Conservation (phyloP, 2,888 invertebrate species). For the Agapetus fuscipes region DNA sequence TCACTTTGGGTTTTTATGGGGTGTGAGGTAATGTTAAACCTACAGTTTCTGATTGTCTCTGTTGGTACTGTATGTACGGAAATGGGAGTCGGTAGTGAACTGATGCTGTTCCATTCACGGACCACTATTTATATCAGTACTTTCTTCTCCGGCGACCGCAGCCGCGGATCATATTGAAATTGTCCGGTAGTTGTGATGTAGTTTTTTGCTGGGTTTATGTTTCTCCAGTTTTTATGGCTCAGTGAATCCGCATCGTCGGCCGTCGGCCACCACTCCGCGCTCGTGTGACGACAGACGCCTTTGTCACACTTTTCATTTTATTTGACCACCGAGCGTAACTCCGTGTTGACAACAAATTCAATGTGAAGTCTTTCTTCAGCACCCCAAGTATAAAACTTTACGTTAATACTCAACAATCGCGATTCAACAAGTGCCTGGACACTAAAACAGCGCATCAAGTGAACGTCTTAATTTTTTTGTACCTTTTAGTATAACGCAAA, state of each 20-base stretch:
- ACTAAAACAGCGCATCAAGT: too few relatives aligned
- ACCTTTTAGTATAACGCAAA: too few relatives aligned
- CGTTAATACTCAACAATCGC: too few relatives aligned
- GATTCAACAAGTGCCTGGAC: too few relatives aligned
- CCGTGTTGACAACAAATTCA: not conserved
- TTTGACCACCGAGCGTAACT: conserved; percentile 6
- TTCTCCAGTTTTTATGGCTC: conserved; percentile 18
- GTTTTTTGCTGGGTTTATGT: conserved; percentile 9
- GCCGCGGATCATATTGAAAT: conserved; percentile 18
- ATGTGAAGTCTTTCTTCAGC: too few relatives aligned
- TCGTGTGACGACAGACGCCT: conserved; percentile 15
- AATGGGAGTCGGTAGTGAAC: conserved; percentile 15
- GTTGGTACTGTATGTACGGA: conserved; percentile 10
- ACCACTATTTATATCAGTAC: conserved; percentile 20
- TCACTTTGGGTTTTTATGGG: not conserved
- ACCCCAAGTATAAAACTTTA: too few relatives aligned
- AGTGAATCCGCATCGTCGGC: conserved; percentile 15
- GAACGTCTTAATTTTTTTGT: too few relatives aligned
- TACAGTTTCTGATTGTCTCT: conserved; percentile 11
- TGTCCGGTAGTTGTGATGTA: conserved; percentile 13
- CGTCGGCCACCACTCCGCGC: too few relatives aligned
- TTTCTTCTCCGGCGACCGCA: conserved; percentile 20
- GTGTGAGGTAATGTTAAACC: conserved; percentile 3
- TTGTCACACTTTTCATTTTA: conserved; percentile 21
- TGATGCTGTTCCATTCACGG: conserved; percentile 16